Conservation (phyloP, 2,113 vertebrate genomes). For the Malurus elegans region DNA sequence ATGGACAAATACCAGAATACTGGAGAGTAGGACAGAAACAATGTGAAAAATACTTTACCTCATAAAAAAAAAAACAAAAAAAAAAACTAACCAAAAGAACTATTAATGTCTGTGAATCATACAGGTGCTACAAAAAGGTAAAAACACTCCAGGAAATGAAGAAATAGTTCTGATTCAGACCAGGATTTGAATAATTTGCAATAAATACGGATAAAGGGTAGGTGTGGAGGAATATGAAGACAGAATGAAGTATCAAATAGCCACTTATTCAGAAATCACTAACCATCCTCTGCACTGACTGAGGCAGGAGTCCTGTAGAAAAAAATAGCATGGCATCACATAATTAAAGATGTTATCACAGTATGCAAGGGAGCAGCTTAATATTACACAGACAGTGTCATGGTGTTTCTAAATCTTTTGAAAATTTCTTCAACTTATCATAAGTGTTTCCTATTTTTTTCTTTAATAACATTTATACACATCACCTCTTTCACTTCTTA, state of each 20-base stretch:
- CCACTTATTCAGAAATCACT: constrained; percentile 56
- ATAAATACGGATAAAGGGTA: neutral
- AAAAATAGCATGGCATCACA: constrained; percentile 59
- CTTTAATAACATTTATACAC: neutral
- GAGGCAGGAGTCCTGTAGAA: constrained; percentile 48
- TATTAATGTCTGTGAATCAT: neutral
- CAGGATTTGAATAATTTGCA: neutral
- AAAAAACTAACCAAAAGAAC: neutral
- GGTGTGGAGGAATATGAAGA: neutral
- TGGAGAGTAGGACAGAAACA: neutral
- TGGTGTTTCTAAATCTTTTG: neutral
- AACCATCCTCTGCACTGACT: constrained; percentile 59
- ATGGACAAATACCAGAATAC: constrained; percentile 51
- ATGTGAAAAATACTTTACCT: neutral
- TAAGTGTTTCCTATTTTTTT: neutral
- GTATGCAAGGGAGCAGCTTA: neutral
- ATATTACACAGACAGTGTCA: neutral
- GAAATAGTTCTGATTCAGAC: neutral
- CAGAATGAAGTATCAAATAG: constrained; percentile 28
- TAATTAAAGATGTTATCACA: constrained; percentile 53
- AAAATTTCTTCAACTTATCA: neutral
- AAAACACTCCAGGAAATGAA: constrained; percentile 35
- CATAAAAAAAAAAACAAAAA: neutral
- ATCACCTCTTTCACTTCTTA: neutral
- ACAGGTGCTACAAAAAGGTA: constrained; percentile 49